Base-by-base conservation (phyloP, 2,888 invertebrate species). In the Melanotus villosus region DNA sequence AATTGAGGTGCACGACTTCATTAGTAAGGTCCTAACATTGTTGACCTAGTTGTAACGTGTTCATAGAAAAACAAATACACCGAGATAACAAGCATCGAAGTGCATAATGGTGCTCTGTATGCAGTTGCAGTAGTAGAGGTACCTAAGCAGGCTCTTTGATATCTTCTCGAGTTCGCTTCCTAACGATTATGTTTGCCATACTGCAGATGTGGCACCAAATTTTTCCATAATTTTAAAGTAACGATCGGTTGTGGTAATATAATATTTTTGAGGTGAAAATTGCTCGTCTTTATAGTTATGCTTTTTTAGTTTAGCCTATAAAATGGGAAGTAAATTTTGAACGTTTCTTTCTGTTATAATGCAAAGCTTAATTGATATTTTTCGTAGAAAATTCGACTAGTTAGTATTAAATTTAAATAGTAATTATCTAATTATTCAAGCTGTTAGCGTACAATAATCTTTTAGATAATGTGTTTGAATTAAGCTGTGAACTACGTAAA, bases 181-280 rank as follows among this genome's bases (percentile, higher is more conserved):
- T 47, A 47, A 47, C 47, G 47, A 47, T 47, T 47, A 47, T 47
- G 47, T 47, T 19, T 23, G 18, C 47, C 5, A 26, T 1, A 47
- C 12, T 23, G 23, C 47, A 47, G 21, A 47, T 47, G 47, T 26
- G 23, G 14, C 47, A 6, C 23, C 47, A 43, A 19, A 19, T 47
- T 47, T 45, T 47, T 26, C 47, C 47, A 47, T 47, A 47, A 45
- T 45, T 45, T n/a, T 19, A 45, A 47, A 47, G 23, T 47, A 47
- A 47, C 47, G 23, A 26, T n/a, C 10, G 18, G 43, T 43, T 19
- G 43, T 19, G 10, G 10, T 19, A 43, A 9, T 43, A 7, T 19
- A 43, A 43, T 43, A 19, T 43, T 19, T 43, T 10, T 7, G 10
- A 43, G 19, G 43, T 43, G 43, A 19, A 43, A 43, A 43, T 19